These are phyloP conservation scores for Lomographa bimaculata DNA, from an alignment of 2,888 invertebrate genomes.

Conservation along the genomic window DNA sequence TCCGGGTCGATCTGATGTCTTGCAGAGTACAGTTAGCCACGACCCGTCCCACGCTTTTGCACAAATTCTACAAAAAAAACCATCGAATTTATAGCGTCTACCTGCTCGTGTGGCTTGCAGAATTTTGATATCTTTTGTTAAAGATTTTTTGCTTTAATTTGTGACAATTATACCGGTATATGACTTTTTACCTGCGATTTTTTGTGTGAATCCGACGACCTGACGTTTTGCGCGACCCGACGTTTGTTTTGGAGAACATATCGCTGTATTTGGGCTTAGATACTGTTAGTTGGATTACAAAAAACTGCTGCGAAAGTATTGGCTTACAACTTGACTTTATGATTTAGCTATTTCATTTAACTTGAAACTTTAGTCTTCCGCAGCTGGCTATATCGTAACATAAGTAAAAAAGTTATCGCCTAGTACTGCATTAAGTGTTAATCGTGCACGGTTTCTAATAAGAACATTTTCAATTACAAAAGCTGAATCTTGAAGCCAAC, in stretches of 20 bases:
- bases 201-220: conserved; percentile 63
- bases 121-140: conserved; percentile 82
- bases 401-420: too few species aligned
- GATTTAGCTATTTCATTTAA: conserved; percentile 3
- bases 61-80: conserved; percentile 68
- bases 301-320: conserved; percentile 38
- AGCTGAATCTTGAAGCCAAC: conserved; percentile 19
- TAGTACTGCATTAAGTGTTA: background rate
- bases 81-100: conserved; percentile 69
- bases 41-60: conserved; percentile 80
- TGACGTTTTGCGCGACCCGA: conserved; percentile 73
- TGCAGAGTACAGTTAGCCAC: conserved; percentile 69
- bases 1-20: conserved; percentile 53
- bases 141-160: conserved; percentile 80
- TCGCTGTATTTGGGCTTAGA: conserved; percentile 49
- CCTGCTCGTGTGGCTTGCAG: conserved; percentile 84
- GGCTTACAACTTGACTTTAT: conserved; percentile 36
- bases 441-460: conserved; percentile 23
- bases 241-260: conserved; percentile 70
- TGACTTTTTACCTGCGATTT: conserved; percentile 81
- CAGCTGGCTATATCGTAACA: too few species aligned
- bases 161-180: conserved; percentile 84
- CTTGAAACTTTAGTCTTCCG: too few species aligned
- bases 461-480: conserved; percentile 18
- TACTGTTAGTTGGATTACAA: conserved; percentile 57